Conservation (phyloP, 2,797 vertebrate species). For the Manis crassicaudata region DNA sequence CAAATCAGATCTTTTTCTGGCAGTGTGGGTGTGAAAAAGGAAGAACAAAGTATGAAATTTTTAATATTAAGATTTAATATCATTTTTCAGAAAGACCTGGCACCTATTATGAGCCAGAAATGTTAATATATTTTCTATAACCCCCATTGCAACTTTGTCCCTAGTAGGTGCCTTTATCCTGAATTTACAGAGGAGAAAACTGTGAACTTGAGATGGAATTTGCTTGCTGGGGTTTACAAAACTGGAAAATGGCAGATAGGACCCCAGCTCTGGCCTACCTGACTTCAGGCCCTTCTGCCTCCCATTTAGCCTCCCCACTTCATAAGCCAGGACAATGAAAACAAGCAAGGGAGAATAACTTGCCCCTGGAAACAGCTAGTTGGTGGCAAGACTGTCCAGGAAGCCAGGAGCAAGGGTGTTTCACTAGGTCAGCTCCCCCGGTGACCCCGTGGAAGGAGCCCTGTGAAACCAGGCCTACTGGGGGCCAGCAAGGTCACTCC, state of each 20-base stretch:
- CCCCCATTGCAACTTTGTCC: background rate
- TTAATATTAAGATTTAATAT: background rate
- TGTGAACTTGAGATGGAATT: background rate
- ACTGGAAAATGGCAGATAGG: background rate
- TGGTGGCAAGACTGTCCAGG: background rate
- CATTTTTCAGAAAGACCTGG: constrained; percentile 22
- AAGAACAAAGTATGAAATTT: background rate
- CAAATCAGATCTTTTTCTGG: constrained; percentile 27
- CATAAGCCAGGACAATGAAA: background rate
- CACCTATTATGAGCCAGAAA: background rate
- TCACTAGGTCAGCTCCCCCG: background rate
- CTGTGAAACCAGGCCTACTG: background rate
- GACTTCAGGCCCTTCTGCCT: background rate
- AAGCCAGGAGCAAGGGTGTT: background rate
- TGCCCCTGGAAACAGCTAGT: background rate
- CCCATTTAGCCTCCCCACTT: background rate
- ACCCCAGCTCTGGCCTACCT: background rate
- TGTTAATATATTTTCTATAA: background rate
- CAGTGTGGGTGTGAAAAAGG: background rate
- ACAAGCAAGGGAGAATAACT: background rate
- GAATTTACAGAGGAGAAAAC: background rate
- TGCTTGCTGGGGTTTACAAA: background rate
- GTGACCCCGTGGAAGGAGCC: background rate
- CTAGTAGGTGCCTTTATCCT: background rate
- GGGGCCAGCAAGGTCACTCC: background rate